A percentile compares a stretch with the other conserved stretches of the same genome.
Conservation (phyloP, 2,113 vertebrate genomes). For the Aptenodytes forsteri region DNA sequence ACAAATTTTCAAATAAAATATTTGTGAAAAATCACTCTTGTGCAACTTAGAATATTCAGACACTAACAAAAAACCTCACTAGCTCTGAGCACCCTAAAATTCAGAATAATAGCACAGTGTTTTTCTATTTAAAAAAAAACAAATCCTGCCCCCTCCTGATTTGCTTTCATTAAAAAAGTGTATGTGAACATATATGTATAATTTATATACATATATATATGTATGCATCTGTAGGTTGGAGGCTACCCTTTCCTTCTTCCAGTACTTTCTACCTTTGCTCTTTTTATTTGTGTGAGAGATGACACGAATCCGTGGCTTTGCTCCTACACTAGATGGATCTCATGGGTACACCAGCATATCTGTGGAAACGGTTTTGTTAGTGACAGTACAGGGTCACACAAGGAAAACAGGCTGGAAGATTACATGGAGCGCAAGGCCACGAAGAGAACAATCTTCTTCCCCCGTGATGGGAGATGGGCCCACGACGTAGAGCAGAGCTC, state of each 20-base stretch:
- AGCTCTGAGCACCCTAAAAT: not conserved
- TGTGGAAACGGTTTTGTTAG: not conserved
- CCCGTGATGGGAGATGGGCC: rapidly evolving
- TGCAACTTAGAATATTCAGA: not conserved
- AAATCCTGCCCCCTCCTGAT: not conserved
- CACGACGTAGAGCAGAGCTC: not conserved
- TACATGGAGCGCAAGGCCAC: not conserved
- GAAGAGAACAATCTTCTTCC: not conserved
- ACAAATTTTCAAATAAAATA: not conserved
- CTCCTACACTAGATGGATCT: not conserved
- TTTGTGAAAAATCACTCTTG: not conserved
- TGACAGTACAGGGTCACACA: not conserved
- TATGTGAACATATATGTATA: rapidly evolving
- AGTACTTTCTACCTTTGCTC: not conserved
- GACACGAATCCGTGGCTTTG: not conserved
- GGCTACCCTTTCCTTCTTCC: not conserved
- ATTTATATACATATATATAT: not conserved
- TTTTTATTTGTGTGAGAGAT: not conserved
- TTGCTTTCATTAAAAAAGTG: not conserved
- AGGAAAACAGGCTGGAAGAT: not conserved
- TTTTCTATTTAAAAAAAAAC: not conserved
- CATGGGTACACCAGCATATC: too few species aligned
- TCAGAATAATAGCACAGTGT: not conserved
- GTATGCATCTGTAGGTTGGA: not conserved
- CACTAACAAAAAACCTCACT: not conserved